Conservation (phyloP, 1,140 invertebrate species). For the Tetragnatha versicolor region DNA sequence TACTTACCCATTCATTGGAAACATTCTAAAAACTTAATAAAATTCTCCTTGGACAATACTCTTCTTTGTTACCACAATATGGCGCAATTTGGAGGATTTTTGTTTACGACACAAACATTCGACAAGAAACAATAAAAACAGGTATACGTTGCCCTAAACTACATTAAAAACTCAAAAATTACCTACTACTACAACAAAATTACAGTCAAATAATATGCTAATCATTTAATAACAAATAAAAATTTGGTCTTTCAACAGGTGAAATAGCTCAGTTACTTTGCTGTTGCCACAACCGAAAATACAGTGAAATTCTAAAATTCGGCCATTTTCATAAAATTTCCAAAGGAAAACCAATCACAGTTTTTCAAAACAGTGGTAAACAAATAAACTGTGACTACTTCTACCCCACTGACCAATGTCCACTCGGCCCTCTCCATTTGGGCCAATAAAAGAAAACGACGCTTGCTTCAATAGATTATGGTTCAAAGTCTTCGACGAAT, state of each 20-base stretch:
- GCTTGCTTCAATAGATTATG: too few relatives aligned
- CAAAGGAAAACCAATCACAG: too few relatives aligned
- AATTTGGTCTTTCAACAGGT: constrained; percentile 38
- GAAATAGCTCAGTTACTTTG: constrained; percentile 6
- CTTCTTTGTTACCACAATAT: constrained; percentile 35
- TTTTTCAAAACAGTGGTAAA: too few relatives aligned
- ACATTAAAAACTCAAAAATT: not conserved
- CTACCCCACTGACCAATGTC: too few relatives aligned
- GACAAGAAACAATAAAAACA: not conserved
- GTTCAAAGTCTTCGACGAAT: too few relatives aligned
- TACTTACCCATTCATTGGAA: constrained; percentile 35
- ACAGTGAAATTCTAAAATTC: not conserved
- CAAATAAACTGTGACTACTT: too few relatives aligned
- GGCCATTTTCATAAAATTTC: too few relatives aligned
- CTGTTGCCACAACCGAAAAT: not conserved
- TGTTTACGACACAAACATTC: not conserved
- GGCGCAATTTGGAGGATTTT: constrained; percentile 13
- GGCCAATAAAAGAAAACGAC: too few relatives aligned
- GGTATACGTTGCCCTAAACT: not conserved
- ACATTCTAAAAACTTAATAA: not conserved
- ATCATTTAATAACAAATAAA: constrained; percentile 2
- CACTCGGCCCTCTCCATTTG: too few relatives aligned
- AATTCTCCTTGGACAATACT: not conserved
- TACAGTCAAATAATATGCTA: not conserved
- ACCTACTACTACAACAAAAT: not conserved